phyloP scores from a whole-genome alignment of 2,888 invertebrate genomes.

The Candidula unifasciata region DNA sequence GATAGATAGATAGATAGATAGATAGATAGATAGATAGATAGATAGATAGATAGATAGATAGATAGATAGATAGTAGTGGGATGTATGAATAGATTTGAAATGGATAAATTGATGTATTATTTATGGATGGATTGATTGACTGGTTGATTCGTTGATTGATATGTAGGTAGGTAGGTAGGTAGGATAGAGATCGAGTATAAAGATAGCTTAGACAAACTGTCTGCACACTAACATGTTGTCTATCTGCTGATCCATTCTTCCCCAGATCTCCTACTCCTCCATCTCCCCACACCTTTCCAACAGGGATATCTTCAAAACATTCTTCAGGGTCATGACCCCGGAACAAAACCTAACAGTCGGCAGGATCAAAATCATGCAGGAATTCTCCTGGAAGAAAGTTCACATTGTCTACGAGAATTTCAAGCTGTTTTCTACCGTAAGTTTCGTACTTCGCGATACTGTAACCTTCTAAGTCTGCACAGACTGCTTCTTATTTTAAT shows the following conservation, averaged over 20 bases:
- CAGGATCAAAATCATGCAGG: constrained; percentile 94
- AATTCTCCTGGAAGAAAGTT: constrained; percentile 96
- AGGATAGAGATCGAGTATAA: too few species aligned
- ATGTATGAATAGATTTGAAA: too few species aligned
- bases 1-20: too few species aligned
- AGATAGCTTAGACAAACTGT: constrained; percentile 80
- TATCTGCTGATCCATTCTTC: constrained; percentile 83
- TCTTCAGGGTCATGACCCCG: constrained; percentile 97
- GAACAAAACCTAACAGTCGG: constrained; percentile 98
- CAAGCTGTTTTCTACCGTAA: constrained; percentile 94
- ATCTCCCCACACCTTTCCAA: constrained; percentile 97
- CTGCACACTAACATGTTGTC: constrained; percentile 98
- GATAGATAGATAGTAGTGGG: too few species aligned
- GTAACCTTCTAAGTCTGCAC: too few species aligned
- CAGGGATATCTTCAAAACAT: constrained; percentile 94
- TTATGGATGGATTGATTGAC: too few species aligned
- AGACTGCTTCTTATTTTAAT: too few species aligned
- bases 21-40: too few species aligned
- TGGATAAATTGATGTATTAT: too few species aligned
- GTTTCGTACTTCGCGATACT: neutral
- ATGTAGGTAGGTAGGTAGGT: too few species aligned
- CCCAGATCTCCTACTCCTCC: constrained; percentile 95
- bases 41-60: too few species aligned
- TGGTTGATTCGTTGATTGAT: too few species aligned
- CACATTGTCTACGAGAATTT: constrained; percentile 97